phyloP scores from a whole-genome alignment of 2,113 vertebrate species.

The Pogonocichla stellata region DNA sequence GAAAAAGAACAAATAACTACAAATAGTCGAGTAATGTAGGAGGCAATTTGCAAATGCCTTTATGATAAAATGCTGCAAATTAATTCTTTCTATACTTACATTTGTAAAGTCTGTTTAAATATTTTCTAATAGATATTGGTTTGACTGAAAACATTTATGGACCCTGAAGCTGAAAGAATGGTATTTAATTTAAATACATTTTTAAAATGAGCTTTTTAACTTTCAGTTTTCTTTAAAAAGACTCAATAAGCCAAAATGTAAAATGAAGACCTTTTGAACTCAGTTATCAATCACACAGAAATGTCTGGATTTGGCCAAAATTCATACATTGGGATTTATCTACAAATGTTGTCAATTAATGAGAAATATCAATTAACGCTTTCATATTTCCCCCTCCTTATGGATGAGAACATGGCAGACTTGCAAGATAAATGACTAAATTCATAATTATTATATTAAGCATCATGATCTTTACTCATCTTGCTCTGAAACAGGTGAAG shows the following conservation, averaged over 20 bases:
- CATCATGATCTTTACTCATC: not conserved
- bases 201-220: not conserved
- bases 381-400: not conserved
- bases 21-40: not conserved
- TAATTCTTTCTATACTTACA: not conserved
- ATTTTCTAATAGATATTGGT: not conserved
- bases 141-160: conserved; percentile 27
- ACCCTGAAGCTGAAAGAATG: not conserved
- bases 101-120: not conserved
- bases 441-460: not conserved
- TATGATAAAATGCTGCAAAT: conserved; percentile 5
- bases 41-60: conserved; percentile 1
- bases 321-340: not conserved
- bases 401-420: not conserved
- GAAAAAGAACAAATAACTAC: conserved; percentile 33
- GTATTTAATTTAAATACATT: not conserved
- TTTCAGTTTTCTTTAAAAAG: not conserved
- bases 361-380: not conserved
- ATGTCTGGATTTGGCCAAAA: not conserved
- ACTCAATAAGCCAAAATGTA: not conserved
- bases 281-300: not conserved
- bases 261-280: not conserved
- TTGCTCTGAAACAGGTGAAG: not conserved
- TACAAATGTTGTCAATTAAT: not conserved
- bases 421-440: not conserved